Evolutionary conservation across 1,140 invertebrate species (phyloP), one percentile per base, ranked within the genome.

Genomic region (Leptinotarsa undecemlineata): DNA sequence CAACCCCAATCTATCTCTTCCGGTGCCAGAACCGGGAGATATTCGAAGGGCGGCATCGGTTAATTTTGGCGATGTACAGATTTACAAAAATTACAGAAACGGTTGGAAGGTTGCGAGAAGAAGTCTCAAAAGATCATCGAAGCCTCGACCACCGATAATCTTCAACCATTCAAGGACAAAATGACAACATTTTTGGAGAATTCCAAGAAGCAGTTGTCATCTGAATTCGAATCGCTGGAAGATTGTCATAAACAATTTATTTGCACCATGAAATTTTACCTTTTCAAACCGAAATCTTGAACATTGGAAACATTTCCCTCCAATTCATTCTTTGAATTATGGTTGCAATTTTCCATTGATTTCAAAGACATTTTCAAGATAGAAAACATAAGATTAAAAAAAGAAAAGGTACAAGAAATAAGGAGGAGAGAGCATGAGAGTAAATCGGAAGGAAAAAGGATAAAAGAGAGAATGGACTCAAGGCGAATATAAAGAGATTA

Each of bases 321-420:
- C 0, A 92, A 94, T 82, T 94, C 97, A 74, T 98, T 98, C 83
- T 98, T 98, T 81, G 89, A 91, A 72, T 85, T 94, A 26, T 98
- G 96, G 96, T 89, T 91, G 1, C 88, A 90, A 63, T 99, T 99
- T 87, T 96, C 95, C 84, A 90, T 90, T 67, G 97, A 98, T 85
- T 98, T 98, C 83, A 98, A 98, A 87, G 95, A 96, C 83, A 93
- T 97, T 77, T 98, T 95, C 92, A 97, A 97, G 82, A 96, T 95
- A 82, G 96, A 98, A 85, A 92, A 97, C 80, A 92, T 95, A 77
- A 89, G 90, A 81, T 89, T 96, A 26, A 88, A 92, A 71, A 96
- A 96, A 86, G 92, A 95, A 86, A 93, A 92, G 73, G 77, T 82
- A 42, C 79, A 85, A 74, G 83, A 83, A 73, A 67, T 83, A n/a